Evolutionary conservation across 2,888 invertebrate genomes (phyloP).

Genomic region (Theretra japonica): DNA sequence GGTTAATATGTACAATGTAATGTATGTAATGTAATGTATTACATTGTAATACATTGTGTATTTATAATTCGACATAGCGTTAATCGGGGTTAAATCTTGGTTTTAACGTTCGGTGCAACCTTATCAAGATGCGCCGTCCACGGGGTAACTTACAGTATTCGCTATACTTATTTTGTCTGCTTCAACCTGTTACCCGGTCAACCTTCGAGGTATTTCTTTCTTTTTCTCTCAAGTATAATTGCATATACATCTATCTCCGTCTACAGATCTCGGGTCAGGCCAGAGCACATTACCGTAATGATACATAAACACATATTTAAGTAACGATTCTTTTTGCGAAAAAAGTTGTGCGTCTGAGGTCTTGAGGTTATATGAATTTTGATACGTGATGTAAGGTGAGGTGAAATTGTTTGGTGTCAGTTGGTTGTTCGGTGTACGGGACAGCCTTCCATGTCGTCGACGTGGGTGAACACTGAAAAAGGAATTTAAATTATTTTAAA

Average conservation of each 20-base stretch:
- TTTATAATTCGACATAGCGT: conserved; percentile 34
- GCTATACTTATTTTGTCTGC: conserved; percentile 78
- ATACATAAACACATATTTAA: conserved; percentile 84
- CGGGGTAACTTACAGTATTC: conserved; percentile 74
- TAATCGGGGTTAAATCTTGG: conserved; percentile 50
- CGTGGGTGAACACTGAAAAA: conserved; percentile 68
- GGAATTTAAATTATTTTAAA: neutral
- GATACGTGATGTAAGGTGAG: conserved; percentile 29
- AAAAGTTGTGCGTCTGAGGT: conserved; percentile 68
- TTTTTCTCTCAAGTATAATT: conserved; percentile 49
- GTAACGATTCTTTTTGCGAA: conserved; percentile 77
- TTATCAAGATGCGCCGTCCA: conserved; percentile 65
- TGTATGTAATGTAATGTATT: no score
- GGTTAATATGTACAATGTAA: no score
- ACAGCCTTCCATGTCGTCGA: conserved; percentile 67
- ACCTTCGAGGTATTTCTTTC: conserved; percentile 63
- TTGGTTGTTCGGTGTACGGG: conserved; percentile 44
- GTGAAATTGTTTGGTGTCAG: conserved; percentile 28
- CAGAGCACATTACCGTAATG: conserved; percentile 80
- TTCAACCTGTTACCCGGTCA: conserved; percentile 82
- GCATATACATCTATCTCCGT: conserved; percentile 54
- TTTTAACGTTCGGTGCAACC: conserved; percentile 44
- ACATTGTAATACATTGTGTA: neutral
- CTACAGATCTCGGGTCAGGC: conserved; percentile 74
- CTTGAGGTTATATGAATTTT: conserved; percentile 39